Evolutionary conservation across 2,113 vertebrate species (phyloP).

Genomic region (Ammodytes dubius): DNA sequence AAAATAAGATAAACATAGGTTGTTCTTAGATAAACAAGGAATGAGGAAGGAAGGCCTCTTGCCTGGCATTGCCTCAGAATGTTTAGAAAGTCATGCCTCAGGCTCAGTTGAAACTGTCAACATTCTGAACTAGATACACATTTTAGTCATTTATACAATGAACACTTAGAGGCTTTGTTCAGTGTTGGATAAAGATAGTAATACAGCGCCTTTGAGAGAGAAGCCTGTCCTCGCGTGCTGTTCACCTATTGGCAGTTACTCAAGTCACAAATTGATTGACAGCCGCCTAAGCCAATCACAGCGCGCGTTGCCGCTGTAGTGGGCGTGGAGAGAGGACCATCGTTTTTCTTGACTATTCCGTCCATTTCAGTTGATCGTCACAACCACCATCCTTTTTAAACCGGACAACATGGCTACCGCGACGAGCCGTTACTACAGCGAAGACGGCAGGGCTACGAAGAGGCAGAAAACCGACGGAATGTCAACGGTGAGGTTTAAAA

Average conservation of each 20-base stretch:
- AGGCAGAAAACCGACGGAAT: constrained; percentile 91
- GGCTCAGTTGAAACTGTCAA: too few species aligned
- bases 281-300: constrained; percentile 39
- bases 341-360: constrained; percentile 74
- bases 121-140: too few species aligned
- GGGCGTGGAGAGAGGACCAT: constrained; percentile 40
- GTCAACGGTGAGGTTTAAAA: constrained; percentile 78
- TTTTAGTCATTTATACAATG: too few species aligned
- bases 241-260: constrained; percentile 43
- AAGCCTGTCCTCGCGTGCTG: rapidly evolving
- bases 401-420: constrained; percentile 87
- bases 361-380: constrained; percentile 76
- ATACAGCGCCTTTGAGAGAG: neutral
- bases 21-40: too few species aligned
- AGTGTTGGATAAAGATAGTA: neutral
- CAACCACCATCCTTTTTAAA: constrained; percentile 75
- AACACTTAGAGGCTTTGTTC: neutral
- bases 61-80: too few species aligned
- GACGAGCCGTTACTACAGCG: constrained; percentile 89
- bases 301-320: rapidly evolving
- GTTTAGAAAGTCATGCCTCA: too few species aligned
- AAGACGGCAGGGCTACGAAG: constrained; percentile 92
- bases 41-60: too few species aligned
- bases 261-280: constrained; percentile 23
- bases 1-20: too few species aligned